phyloP scores from a whole-genome alignment of 2,888 invertebrate species.

The Melanargia galathea region DNA sequence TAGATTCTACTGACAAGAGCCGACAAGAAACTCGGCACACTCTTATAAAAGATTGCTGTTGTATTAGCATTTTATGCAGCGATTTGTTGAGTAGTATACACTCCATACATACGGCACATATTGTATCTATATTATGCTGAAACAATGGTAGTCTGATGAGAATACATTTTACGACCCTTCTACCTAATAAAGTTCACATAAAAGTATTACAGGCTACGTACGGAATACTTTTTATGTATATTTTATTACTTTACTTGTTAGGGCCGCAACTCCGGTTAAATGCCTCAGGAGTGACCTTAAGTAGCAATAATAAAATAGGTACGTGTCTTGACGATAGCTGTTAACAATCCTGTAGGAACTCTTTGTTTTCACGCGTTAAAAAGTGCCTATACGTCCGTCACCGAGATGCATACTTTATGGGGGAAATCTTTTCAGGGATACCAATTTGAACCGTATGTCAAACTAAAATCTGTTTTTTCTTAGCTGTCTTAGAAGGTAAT shows the following conservation, averaged over 20 bases:
- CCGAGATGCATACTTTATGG: too few species aligned
- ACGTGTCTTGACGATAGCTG: too few species aligned
- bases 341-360: too few species aligned
- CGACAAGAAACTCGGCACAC: too few species aligned
- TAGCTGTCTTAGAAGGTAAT: too few species aligned
- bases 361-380: too few species aligned
- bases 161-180: slow-evolving; percentile 60
- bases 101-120: slow-evolving; percentile 2
- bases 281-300: slow-evolving; percentile 20
- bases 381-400: too few species aligned
- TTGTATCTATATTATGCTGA: slow-evolving; percentile 26
- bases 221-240: slow-evolving; percentile 52
- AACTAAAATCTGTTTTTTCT: too few species aligned
- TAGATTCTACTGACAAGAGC: too few species aligned
- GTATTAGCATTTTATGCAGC: background rate
- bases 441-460: too few species aligned
- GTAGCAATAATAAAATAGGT: slow-evolving; percentile 7
- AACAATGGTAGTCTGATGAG: slow-evolving; percentile 55
- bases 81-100: background rate
- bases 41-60: background rate
- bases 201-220: slow-evolving; percentile 53
- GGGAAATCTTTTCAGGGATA: too few species aligned
- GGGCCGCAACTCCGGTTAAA: slow-evolving; percentile 33
- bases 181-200: slow-evolving; percentile 67
- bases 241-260: slow-evolving; percentile 50